A percentile compares a stretch with the other conserved stretches of the same genome.
These are phyloP conservation scores for Benthosema pterotum DNA, from an alignment of 2,797 vertebrate genomes.

Conservation along the genomic window DNA sequence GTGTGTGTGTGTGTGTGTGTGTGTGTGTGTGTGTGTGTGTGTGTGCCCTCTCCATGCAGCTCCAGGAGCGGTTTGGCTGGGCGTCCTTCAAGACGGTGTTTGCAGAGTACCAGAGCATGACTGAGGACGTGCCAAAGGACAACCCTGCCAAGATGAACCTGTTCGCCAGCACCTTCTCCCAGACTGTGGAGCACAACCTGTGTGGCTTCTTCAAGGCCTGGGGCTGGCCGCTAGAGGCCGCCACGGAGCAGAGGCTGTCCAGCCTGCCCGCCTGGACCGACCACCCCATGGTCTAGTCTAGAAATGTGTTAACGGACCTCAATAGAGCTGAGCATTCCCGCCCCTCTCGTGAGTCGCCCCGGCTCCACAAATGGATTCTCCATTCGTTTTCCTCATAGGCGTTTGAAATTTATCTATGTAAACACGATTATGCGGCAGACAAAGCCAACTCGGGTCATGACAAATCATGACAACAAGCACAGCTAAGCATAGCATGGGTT, in stretches of 20 bases:
- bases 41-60: constrained; percentile 49
- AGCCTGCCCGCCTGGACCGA: constrained; percentile 79
- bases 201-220: constrained; percentile 84
- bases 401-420: too few species aligned
- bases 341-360: too few species aligned
- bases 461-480: too few species aligned
- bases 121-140: constrained; percentile 58
- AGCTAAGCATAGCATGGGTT: too few species aligned
- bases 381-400: too few species aligned
- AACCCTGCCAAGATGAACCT: constrained; percentile 84
- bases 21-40: too few species aligned
- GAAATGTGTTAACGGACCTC: too few species aligned
- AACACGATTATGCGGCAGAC: too few species aligned
- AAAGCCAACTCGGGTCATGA: too few species aligned
- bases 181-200: constrained; percentile 79
- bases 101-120: constrained; percentile 74
- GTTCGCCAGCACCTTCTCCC: constrained; percentile 83
- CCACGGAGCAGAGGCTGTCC: constrained; percentile 73
- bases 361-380: too few species aligned
- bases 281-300: constrained; percentile 78
- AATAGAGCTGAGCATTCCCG: too few species aligned
- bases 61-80: constrained; percentile 86
- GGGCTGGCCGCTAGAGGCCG: constrained; percentile 83
- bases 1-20: too few species aligned
- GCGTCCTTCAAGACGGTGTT: constrained; percentile 82